Evolutionary conservation across 2,113 vertebrate species (phyloP), one percentile per base, ranked within the genome.

Genomic region (Furnarius figulus): DNA sequence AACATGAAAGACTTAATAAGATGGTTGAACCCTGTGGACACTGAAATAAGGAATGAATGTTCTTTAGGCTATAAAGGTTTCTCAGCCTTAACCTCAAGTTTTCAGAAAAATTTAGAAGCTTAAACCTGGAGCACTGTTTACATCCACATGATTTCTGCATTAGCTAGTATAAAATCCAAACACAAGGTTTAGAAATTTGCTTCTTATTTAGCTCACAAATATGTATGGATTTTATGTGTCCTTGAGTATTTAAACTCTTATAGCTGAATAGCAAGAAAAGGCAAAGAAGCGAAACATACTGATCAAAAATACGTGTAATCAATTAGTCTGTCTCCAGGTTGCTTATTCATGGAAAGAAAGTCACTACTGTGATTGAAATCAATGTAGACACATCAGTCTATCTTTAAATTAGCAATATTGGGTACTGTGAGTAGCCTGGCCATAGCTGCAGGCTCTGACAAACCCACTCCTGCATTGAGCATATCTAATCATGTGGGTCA

Each of bases 401-500:
- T 22, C 35, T 86, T 37, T 78, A 81, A 84, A 87, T 58, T 7
- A 73, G 46, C 14, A 28, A 7, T 17, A 20, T 21, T 55, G 39
- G 65, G 47, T 63, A 27, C 73, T 42, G 44, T 20, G 59, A 77
- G 67, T 21, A 83, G 75, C 27, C 49, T 79, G 68, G 39, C 39
- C 2, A 0, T 5, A 68, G 52, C 4, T 85, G 71, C 66, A 82
- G 78, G 49, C 35, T 85, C 78, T 3, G 3, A 24, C 53, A 92
- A 56, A 6, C 42, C 40, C 37, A 2, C 25, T 23, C 31, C 85
- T 52, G 35, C 22, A 14, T 40, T 7, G 23, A 61, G 21, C 10
- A 2, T 4, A 28, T 13, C 39, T 42, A 35, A 33, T 6, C 1
- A 8, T 4, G 39, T 25, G 44, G 40, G 65, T 47, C 3, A 0